These are phyloP conservation scores for Chaetodon trifascialis DNA, from an alignment of 2,113 vertebrate genomes.

Conservation along the genomic window DNA sequence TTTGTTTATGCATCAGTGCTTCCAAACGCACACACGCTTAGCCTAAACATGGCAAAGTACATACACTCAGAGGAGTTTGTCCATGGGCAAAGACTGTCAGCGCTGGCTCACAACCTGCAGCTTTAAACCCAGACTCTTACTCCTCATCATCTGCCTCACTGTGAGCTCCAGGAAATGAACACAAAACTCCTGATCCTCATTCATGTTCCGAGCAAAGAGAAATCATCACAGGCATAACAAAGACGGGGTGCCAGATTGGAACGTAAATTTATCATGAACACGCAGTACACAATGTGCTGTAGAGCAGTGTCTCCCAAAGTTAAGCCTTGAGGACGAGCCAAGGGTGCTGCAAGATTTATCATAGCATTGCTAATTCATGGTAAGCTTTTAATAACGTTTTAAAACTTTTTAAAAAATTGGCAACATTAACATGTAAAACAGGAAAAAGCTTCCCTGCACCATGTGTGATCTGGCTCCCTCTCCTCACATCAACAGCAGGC, in stretches of 20 bases:
- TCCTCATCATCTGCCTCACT: not conserved
- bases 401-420: not conserved
- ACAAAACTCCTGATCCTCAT: not conserved
- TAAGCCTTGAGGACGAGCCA: not conserved
- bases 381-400: not conserved
- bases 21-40: slow-evolving; percentile 11
- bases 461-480: not conserved
- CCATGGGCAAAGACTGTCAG: not conserved
- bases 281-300: not conserved
- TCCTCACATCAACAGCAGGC: not conserved
- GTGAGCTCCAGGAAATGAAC: not conserved
- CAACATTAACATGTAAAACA: not conserved
- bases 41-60: not conserved
- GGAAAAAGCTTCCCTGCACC: no score
- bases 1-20: slow-evolving; percentile 17
- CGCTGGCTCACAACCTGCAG: not conserved
- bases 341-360: not conserved
- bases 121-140: not conserved
- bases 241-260: slow-evolving; percentile 9
- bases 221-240: slow-evolving; percentile 5
- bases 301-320: not conserved
- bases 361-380: not conserved
- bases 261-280: slow-evolving; percentile 19
- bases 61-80: slow-evolving; percentile 7
- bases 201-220: not conserved